phyloP scores from a whole-genome alignment of 2,797 vertebrate genomes.

The Halcyon badia region DNA sequence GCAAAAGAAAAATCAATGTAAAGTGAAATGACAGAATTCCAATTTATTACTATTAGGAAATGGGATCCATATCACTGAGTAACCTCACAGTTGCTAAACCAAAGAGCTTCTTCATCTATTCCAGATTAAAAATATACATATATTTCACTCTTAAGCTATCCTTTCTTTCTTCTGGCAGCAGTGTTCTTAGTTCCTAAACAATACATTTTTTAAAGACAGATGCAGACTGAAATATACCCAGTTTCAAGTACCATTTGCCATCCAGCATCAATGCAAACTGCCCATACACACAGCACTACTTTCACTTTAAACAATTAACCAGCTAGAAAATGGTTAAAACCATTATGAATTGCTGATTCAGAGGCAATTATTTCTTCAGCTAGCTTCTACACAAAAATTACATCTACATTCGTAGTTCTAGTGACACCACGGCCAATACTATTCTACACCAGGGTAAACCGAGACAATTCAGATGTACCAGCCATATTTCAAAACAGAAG shows the following conservation, averaged over 20 bases:
- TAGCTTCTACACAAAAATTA: neutral
- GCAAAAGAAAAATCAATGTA: neutral
- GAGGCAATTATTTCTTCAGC: neutral
- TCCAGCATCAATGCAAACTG: neutral
- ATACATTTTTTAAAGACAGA: neutral
- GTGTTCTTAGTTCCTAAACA: neutral
- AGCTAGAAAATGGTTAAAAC: neutral
- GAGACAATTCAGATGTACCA: neutral
- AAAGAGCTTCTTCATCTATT: neutral
- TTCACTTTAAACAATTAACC: neutral
- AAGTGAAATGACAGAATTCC: neutral
- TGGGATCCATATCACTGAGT: neutral
- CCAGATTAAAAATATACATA: neutral
- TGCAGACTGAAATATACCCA: neutral
- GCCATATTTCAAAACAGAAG: neutral
- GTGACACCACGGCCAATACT: neutral
- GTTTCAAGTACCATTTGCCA: neutral
- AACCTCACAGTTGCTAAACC: neutral
- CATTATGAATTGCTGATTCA: neutral
- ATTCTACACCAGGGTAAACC: neutral
- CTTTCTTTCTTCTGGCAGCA: neutral
- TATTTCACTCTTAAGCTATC: neutral
- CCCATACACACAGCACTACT: neutral
- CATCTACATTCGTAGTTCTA: neutral
- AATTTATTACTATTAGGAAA: neutral